phyloP scores from a whole-genome alignment of 2,113 vertebrate species.

The Lanius ludovicianus region DNA sequence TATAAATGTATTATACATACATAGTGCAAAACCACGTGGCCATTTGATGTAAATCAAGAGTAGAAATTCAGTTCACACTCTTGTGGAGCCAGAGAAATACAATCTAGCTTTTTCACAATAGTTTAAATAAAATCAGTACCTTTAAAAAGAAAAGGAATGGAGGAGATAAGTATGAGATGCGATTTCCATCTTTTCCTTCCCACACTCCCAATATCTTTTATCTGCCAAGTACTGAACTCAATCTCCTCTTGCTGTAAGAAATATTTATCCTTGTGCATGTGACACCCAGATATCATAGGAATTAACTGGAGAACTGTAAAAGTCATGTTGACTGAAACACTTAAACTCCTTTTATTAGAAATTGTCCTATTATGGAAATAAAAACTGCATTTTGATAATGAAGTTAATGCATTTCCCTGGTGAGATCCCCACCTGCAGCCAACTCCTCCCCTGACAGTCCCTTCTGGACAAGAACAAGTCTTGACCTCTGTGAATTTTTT shows the following conservation, averaged over 20 bases:
- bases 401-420: neutral
- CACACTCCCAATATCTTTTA: neutral
- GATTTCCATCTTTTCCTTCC: neutral
- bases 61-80: neutral
- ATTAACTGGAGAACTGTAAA: neutral
- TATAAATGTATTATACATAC: neutral
- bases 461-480: neutral
- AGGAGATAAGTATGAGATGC: neutral
- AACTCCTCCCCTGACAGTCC: neutral
- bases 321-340: neutral
- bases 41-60: neutral
- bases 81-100: neutral
- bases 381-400: neutral
- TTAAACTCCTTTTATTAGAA: neutral
- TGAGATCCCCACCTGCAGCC: neutral
- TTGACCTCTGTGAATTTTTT: neutral
- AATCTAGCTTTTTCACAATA: neutral
- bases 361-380: neutral
- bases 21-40: neutral
- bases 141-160: neutral
- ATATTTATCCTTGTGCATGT: neutral
- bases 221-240: neutral
- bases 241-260: neutral
- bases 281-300: neutral
- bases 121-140: neutral